These are phyloP conservation scores for Egretta garzetta DNA, from an alignment of 2,113 vertebrate species.

Conservation along the genomic window DNA sequence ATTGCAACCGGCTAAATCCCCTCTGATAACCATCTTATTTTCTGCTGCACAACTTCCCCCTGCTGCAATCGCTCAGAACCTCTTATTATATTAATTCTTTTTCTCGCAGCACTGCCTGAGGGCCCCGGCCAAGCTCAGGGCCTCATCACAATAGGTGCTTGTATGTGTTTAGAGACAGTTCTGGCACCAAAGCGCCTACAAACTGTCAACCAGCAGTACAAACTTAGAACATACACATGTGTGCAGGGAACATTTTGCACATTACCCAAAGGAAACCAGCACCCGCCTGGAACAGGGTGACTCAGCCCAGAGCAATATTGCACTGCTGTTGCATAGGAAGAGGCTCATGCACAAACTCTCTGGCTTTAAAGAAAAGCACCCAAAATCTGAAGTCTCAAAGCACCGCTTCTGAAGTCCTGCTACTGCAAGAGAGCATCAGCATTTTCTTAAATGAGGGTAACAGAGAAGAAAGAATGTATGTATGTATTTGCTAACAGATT, in stretches of 20 bases:
- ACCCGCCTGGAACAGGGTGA: neutral
- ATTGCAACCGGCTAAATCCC: neutral
- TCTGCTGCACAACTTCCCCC: neutral
- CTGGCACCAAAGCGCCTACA: neutral
- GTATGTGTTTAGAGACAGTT: neutral
- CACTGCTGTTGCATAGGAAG: neutral
- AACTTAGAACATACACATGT: neutral
- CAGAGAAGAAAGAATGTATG: neutral
- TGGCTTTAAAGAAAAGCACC: neutral
- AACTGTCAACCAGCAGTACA: neutral
- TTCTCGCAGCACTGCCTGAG: neutral
- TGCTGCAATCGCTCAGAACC: neutral
- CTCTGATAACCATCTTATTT: constrained; percentile 1
- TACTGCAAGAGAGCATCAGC: neutral
- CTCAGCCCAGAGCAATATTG: neutral
- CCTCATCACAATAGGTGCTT: neutral
- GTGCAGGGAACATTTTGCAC: constrained; percentile 54
- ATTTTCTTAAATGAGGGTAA: neutral
- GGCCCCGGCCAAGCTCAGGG: neutral
- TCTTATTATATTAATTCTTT: neutral
- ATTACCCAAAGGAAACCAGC: constrained; percentile 17
- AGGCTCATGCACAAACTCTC: neutral
- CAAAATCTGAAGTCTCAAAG: neutral
- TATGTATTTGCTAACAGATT: neutral
- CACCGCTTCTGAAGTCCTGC: neutral